Conservation (phyloP, 2,888 invertebrate genomes). For the Thecocarcelia acutangulata region DNA sequence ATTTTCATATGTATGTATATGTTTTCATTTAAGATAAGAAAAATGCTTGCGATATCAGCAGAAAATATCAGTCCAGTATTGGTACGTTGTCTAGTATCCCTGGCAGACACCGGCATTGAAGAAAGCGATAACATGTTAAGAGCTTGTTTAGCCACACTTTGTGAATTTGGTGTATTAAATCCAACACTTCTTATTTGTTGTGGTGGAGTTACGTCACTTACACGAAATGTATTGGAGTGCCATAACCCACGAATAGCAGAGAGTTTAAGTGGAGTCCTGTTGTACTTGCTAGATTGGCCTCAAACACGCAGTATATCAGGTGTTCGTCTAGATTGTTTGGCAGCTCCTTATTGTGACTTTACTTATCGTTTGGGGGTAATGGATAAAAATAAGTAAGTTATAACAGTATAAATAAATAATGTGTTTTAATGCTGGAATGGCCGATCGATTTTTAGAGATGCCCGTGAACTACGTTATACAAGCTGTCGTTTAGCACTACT, state of each 20-base stretch:
- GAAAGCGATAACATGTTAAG: conserved; percentile 88
- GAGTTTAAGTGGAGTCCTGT: conserved; percentile 92
- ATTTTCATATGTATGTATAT: neutral
- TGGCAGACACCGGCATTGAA: conserved; percentile 89
- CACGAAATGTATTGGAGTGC: conserved; percentile 91
- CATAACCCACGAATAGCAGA: conserved; percentile 95
- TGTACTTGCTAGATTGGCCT: conserved; percentile 93
- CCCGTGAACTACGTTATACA: conserved; percentile 90
- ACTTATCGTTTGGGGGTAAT: conserved; percentile 88
- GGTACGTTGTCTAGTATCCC: conserved; percentile 90
- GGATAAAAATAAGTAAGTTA: conserved; percentile 86
- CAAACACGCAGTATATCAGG: conserved; percentile 88
- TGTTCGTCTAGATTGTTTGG: conserved; percentile 92
- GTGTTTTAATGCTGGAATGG: neutral
- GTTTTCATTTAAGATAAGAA: conserved; percentile 79
- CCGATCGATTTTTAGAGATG: conserved; percentile 83
- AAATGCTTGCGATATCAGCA: conserved; percentile 86
- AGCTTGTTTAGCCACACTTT: conserved; percentile 92
- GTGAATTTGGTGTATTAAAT: conserved; percentile 94
- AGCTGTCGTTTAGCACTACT: conserved; percentile 92
- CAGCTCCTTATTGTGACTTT: conserved; percentile 96
- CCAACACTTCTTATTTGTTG: conserved; percentile 89
- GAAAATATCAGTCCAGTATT: conserved; percentile 88
- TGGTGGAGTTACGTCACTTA: conserved; percentile 91
- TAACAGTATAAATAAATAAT: neutral